Evolutionary conservation across 1,140 invertebrate species (phyloP), one percentile per base, ranked within the genome.

Genomic region (Bombus breviceps): DNA sequence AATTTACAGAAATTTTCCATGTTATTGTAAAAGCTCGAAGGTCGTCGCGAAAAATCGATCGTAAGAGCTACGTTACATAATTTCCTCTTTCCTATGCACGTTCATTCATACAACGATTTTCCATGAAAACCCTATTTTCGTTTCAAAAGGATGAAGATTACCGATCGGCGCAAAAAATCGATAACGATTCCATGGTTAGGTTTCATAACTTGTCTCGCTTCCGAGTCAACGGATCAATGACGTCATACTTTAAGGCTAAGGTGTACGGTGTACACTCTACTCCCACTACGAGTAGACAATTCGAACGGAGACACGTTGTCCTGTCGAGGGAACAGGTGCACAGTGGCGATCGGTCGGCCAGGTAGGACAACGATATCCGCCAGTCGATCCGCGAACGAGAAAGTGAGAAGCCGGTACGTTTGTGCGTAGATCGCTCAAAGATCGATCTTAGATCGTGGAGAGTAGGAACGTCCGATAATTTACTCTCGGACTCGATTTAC

Each of bases 361-460:
- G 83, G 79, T 91, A 86, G 5, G 47, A 53, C 76, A 77, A 72
- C 82, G 87, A 90, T 88, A 90, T 81, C 57, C 77, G 89, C 34
- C 86, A 92, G 89, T 91, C 86, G 88, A 81, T 83, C 78, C 79
- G 91, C 89, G 89, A 86, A 86, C 89, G 89, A 88, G 89, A 92
- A 92, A 91, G 90, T 89, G 90, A 92, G 79, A 82, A 89, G 85
- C 89, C 88, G 83, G 75, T 43, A 37, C 37, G 28, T 64, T 78
- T 39, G 75, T n/a, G 32, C 57, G 15, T 57, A 41, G 43, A 76
- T 59, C 25, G 81, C 37, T 53, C 18, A 53, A 53, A 6, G n/a
- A 66, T 66, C 64, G 64, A 18, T 47, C 39, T 39, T 71, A 64
- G 37, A 62, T 81, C 84, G 28, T 32, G 34, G 62, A 57, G 3